These are phyloP conservation scores for Chloebia gouldiae DNA, from an alignment of 2,113 vertebrate genomes.

Conservation along the genomic window DNA sequence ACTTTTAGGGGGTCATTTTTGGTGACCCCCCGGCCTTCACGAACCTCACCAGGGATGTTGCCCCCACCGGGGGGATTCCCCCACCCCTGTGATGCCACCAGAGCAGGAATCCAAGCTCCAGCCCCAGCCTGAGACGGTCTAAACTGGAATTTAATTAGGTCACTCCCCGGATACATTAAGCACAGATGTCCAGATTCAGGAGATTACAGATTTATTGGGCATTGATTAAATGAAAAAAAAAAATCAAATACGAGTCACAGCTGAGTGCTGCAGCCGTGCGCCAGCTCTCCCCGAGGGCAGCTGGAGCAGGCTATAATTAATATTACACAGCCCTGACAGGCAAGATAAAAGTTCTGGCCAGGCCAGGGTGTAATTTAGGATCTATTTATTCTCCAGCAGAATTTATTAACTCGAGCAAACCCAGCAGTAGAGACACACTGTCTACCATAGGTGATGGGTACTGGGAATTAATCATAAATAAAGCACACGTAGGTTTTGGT, in stretches of 20 bases:
- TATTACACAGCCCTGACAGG: slow-evolving; percentile 3
- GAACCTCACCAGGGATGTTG: background rate
- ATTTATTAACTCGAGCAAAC: slow-evolving; percentile 50
- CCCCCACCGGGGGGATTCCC: background rate
- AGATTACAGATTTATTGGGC: slow-evolving; percentile 47
- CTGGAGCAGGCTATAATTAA: slow-evolving; percentile 4
- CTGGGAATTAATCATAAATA: too few species aligned
- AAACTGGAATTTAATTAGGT: slow-evolving; percentile 31
- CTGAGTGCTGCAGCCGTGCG: slow-evolving; percentile 1
- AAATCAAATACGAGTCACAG: background rate
- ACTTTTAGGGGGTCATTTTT: background rate
- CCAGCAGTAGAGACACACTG: too few species aligned
- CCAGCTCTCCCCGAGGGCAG: background rate
- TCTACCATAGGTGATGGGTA: too few species aligned
- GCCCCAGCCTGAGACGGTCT: background rate
- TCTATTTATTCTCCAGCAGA: slow-evolving; percentile 43
- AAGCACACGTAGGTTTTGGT: too few species aligned
- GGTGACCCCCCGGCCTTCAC: background rate
- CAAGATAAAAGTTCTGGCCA: slow-evolving; percentile 39
- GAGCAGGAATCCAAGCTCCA: background rate
- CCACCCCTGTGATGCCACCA: background rate
- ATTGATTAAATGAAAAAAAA: slow-evolving; percentile 24
- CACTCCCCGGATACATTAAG: background rate
- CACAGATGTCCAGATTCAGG: slow-evolving; percentile 9
- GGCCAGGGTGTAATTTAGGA: slow-evolving; percentile 51